Conservation (phyloP, 1,140 invertebrate genomes). For the Penaeus japonicus region DNA sequence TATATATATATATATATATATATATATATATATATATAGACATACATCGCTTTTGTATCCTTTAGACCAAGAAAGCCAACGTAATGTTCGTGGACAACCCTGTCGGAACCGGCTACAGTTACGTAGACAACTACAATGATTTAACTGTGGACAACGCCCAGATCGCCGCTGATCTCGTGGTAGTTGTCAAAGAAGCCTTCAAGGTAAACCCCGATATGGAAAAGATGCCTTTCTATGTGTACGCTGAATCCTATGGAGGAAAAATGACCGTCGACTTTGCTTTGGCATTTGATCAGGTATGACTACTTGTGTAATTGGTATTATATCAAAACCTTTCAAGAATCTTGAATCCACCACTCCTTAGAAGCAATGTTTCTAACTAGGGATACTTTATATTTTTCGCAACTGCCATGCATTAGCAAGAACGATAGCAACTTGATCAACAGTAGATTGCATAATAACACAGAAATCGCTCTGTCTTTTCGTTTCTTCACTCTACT, state of each 20-base stretch:
- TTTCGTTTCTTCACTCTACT: too few relatives aligned
- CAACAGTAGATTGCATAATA: too few relatives aligned
- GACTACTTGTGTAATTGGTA: background rate
- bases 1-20: too few relatives aligned
- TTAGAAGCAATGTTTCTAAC: too few relatives aligned
- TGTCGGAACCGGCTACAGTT: constrained; percentile 88
- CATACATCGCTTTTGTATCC: background rate
- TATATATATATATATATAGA: too few relatives aligned
- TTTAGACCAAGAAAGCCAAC: constrained; percentile 68
- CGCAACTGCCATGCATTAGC: too few relatives aligned
- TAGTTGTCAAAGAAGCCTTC: constrained; percentile 75
- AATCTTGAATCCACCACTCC: too few relatives aligned
- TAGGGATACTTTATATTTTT: too few relatives aligned
- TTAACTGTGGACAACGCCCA: constrained; percentile 74
- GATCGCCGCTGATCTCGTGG: constrained; percentile 81
- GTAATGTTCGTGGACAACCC: constrained; percentile 89
- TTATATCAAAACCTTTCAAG: too few relatives aligned
- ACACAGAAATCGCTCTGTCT: too few relatives aligned
- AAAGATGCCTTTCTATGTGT: constrained; percentile 79
- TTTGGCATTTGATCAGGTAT: constrained; percentile 50
- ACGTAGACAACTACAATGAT: constrained; percentile 71
- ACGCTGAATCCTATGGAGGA: constrained; percentile 86
- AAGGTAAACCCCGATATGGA: constrained; percentile 73
- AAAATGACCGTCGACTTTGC: constrained; percentile 88
- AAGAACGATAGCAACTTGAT: too few relatives aligned